Evolutionary conservation across 2,113 vertebrate species (phyloP).

Genomic region (Phyllostomus discolor): DNA sequence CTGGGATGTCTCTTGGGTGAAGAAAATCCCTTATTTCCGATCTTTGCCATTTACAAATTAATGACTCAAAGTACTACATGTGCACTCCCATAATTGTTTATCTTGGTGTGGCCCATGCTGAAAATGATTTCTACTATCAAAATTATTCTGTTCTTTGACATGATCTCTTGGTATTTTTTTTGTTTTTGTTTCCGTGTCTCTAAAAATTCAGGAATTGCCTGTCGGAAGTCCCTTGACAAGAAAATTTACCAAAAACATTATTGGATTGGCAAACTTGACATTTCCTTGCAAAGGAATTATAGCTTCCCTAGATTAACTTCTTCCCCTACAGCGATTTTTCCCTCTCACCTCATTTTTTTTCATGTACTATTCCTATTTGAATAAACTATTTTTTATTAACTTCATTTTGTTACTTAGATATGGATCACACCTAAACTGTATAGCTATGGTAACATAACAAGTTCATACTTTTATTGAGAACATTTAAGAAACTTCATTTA

Average conservation of each 20-base stretch:
- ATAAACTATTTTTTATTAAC: constrained; percentile 37
- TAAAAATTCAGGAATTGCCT: constrained; percentile 16
- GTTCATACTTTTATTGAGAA: constrained; percentile 29
- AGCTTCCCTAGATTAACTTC: not conserved
- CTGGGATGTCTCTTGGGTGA: constrained; percentile 52
- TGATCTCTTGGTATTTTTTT: constrained; percentile 33
- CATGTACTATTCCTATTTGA: not conserved
- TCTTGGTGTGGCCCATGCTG: constrained; percentile 40
- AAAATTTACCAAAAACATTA: constrained; percentile 43
- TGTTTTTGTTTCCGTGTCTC: constrained; percentile 21
- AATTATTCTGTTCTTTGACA: constrained; percentile 47
- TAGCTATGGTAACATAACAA: constrained; percentile 4
- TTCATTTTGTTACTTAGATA: constrained; percentile 43
- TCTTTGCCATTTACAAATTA: constrained; percentile 63
- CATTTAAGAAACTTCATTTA: constrained; percentile 38
- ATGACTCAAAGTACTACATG: constrained; percentile 56
- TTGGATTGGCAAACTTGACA: constrained; percentile 32
- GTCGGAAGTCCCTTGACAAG: constrained; percentile 21
- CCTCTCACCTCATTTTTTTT: not conserved
- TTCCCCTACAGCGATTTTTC: constrained; percentile 21
- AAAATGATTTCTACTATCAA: constrained; percentile 31
- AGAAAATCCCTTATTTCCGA: constrained; percentile 65
- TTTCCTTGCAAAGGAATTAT: constrained; percentile 37
- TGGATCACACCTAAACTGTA: not conserved
- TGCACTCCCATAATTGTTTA: constrained; percentile 49